phyloP scores from a whole-genome alignment of 2,113 vertebrate genomes.

The Alouatta palliata region DNA sequence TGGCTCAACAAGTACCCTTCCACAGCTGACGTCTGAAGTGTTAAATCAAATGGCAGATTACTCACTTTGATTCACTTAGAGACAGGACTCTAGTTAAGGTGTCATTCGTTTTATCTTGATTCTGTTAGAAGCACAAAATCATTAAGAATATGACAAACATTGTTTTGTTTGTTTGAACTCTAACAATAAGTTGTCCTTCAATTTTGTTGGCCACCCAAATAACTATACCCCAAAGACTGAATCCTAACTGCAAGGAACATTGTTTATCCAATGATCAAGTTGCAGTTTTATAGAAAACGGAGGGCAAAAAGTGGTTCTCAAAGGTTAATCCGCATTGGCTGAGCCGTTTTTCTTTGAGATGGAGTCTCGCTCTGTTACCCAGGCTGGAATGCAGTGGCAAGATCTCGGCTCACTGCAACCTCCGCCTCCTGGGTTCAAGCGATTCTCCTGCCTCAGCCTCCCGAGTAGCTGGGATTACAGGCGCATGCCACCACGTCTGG shows the following conservation, averaged over 20 bases:
- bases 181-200: constrained; percentile 1
- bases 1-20: constrained; percentile 4
- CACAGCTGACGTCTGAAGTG: background rate
- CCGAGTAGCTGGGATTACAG: too few relatives aligned
- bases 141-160: constrained; percentile 47
- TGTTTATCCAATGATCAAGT: background rate
- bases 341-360: background rate
- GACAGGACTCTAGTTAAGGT: constrained; percentile 61
- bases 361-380: too few relatives aligned
- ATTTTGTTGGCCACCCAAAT: background rate
- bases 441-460: too few relatives aligned
- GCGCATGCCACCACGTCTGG: too few relatives aligned
- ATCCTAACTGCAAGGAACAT: constrained; percentile 33
- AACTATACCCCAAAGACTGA: background rate
- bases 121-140: constrained; percentile 65
- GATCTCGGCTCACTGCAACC: too few relatives aligned
- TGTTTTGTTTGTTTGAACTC: background rate
- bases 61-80: constrained; percentile 72
- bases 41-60: constrained; percentile 50
- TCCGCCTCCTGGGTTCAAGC: too few relatives aligned
- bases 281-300: background rate
- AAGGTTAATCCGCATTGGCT: background rate
- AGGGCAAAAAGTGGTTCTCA: background rate
- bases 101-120: constrained; percentile 55
- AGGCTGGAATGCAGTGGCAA: too few relatives aligned